Percentiles rank a stretch among this genome's conserved stretches.
Evolutionary conservation across 1,140 invertebrate species (phyloP).

Genomic region (Vanessa atalanta): DNA sequence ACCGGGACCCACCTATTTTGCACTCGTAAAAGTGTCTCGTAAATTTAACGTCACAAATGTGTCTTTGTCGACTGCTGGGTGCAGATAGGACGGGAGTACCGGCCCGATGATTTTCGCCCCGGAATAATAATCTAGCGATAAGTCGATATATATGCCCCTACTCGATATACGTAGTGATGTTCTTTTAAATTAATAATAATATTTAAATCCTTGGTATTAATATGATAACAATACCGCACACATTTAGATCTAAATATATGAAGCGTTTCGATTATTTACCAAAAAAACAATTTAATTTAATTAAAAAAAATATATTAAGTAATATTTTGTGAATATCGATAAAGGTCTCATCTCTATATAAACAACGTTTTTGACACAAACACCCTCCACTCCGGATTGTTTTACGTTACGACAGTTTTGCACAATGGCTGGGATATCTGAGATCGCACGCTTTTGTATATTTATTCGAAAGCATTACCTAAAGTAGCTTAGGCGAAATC

Average conservation of each 20-base stretch:
- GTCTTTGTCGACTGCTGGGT: conserved; percentile 40
- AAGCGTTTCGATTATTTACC: too few species aligned
- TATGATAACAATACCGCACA: too few species aligned
- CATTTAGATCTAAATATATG: too few species aligned
- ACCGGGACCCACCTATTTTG: conserved; percentile 68
- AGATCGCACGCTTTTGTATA: neutral
- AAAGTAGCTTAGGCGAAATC: neutral
- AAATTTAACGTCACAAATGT: conserved; percentile 70
- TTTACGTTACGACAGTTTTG: conserved; percentile 62
- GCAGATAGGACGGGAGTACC: conserved; percentile 13
- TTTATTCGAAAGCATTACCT: too few species aligned
- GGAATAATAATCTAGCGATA: conserved; percentile 41
- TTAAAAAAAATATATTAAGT: neutral
- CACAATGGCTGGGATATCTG: neutral
- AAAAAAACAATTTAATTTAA: neutral
- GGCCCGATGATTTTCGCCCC: conserved; percentile 23
- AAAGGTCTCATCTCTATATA: neutral
- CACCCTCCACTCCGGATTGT: conserved; percentile 49
- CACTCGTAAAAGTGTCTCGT: conserved; percentile 72
- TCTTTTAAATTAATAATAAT: neutral
- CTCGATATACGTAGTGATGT: conserved; percentile 13
- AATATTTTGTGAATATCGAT: neutral
- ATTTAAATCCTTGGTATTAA: too few species aligned
- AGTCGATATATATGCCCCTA: conserved; percentile 44
- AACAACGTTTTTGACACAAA: neutral